Percentiles rank a stretch among this genome's conserved stretches.
Conservation (phyloP, 2,888 invertebrate genomes). For the Congeria kusceri region DNA sequence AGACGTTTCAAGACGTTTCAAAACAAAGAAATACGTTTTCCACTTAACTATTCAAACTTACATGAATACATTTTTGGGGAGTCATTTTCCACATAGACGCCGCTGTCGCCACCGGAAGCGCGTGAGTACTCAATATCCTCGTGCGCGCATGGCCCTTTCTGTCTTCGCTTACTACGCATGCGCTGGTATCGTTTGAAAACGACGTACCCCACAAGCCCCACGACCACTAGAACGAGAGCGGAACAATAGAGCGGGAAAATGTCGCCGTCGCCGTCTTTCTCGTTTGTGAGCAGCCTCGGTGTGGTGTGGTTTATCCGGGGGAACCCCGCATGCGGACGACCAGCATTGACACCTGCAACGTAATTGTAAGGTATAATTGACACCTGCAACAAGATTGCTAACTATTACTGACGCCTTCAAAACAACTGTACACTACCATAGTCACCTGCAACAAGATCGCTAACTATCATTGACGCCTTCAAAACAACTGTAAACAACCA, state of each 20-base stretch:
- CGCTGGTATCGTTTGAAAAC: constrained; percentile 79
- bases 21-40: too few relatives aligned
- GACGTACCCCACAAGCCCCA: constrained; percentile 83
- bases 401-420: too few relatives aligned
- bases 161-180: constrained; percentile 70
- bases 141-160: constrained; percentile 70
- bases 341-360: constrained; percentile 49
- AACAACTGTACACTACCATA: too few relatives aligned
- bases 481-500: too few relatives aligned
- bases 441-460: too few relatives aligned
- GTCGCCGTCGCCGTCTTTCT: constrained; percentile 66
- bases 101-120: constrained; percentile 78
- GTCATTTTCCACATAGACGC: constrained; percentile 79
- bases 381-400: too few relatives aligned
- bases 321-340: constrained; percentile 12
- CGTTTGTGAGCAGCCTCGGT: constrained; percentile 37
- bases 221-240: constrained; percentile 80
- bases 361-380: too few relatives aligned
- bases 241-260: constrained; percentile 84
- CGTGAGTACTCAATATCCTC: constrained; percentile 78
- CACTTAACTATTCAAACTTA: constrained; percentile 38
- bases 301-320: constrained; percentile 29
- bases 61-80: constrained; percentile 66
- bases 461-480: too few relatives aligned
- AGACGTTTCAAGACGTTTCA: too few relatives aligned